Evolutionary conservation across 1,140 invertebrate species (phyloP).

Genomic region (Drosophila asahinai): DNA sequence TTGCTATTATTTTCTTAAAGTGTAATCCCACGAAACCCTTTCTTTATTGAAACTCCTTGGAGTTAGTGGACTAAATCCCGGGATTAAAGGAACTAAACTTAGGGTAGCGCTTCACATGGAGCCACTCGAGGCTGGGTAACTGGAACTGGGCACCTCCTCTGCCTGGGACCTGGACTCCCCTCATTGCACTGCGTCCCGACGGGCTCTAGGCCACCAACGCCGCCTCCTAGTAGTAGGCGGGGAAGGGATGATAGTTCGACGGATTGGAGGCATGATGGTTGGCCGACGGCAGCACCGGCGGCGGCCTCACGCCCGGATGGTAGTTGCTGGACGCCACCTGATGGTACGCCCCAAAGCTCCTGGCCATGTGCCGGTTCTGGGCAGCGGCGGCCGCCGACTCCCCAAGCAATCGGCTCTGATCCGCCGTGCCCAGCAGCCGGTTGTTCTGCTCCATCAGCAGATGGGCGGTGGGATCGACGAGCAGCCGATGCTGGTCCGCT

Average conservation of each 20-base stretch:
- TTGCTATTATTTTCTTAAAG: background rate
- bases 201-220: background rate
- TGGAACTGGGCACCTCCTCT: background rate
- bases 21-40: background rate
- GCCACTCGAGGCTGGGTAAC: background rate
- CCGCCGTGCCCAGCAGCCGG: slow-evolving; percentile 73
- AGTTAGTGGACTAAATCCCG: background rate
- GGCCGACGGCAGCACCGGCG: slow-evolving; percentile 79
- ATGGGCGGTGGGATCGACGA: slow-evolving; percentile 84
- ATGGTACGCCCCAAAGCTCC: slow-evolving; percentile 85
- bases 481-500: slow-evolving; percentile 78
- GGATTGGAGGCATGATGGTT: slow-evolving; percentile 85
- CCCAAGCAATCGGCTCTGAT: slow-evolving; percentile 77
- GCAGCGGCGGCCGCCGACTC: slow-evolving; percentile 75
- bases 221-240: slow-evolving; percentile 78
- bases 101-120: background rate
- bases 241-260: slow-evolving; percentile 85
- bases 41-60: background rate
- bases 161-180: no score
- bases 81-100: slow-evolving; percentile 6
- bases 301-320: slow-evolving; percentile 83
- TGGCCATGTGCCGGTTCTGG: slow-evolving; percentile 83
- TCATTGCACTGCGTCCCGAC: slow-evolving; percentile 63
- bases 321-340: slow-evolving; percentile 83
- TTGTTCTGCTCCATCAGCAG: slow-evolving; percentile 84